These are phyloP conservation scores for Electrona antarctica DNA, from an alignment of 2,113 vertebrate genomes.

Conservation along the genomic window DNA sequence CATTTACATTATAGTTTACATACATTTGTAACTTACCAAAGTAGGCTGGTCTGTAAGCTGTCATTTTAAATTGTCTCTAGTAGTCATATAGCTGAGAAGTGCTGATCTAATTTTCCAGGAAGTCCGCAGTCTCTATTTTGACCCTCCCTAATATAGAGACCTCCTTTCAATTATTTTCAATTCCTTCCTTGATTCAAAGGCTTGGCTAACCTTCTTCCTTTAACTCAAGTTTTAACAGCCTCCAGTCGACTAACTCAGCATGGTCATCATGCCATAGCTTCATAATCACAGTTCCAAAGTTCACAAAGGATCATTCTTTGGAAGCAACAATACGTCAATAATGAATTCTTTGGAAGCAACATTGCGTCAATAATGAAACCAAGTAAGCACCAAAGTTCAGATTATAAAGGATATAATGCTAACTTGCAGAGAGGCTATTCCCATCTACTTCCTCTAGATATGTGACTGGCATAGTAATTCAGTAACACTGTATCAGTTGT, in stretches of 20 bases:
- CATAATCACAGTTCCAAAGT: slow-evolving; percentile 23
- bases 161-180: too few relatives aligned
- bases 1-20: not conserved
- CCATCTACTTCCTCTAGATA: not conserved
- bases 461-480: too few relatives aligned
- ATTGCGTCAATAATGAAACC: slow-evolving; percentile 1
- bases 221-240: too few relatives aligned
- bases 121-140: not conserved
- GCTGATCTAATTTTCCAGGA: not conserved
- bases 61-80: slow-evolving; percentile 10
- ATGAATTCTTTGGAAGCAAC: slow-evolving; percentile 22
- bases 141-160: too few relatives aligned
- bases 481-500: too few relatives aligned
- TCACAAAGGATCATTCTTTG: slow-evolving; percentile 9
- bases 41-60: not conserved
- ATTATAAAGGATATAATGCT: not conserved
- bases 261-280: too few relatives aligned
- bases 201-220: too few relatives aligned
- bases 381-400: not conserved
- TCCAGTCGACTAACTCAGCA: too few relatives aligned
- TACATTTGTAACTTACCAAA: slow-evolving; percentile 24
- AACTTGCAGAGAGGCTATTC: not conserved
- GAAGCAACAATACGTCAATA: slow-evolving; percentile 11
- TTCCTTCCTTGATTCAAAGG: too few relatives aligned
- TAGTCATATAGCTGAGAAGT: not conserved